phyloP scores from a whole-genome alignment of 2,888 invertebrate genomes.

The Muschampia plurimacula region DNA sequence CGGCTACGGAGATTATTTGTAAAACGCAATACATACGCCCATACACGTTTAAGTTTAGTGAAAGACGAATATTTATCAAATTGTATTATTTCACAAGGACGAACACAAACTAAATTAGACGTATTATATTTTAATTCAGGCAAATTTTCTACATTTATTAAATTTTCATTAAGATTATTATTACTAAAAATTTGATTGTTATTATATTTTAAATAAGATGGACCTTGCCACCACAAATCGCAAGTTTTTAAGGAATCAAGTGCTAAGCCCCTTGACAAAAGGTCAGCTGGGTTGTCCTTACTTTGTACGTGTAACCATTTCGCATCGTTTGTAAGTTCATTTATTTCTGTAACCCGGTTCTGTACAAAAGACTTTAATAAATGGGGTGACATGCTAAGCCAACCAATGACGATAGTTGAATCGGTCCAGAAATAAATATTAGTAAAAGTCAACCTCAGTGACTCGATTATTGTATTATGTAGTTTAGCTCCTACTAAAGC shows the following conservation, averaged over 20 bases:
- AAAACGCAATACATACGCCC: neutral
- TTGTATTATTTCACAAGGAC: slow-evolving; percentile 5
- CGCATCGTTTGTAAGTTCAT: slow-evolving; percentile 4
- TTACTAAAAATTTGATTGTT: neutral
- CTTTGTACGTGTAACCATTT: slow-evolving; percentile 6
- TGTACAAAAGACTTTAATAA: slow-evolving; percentile 6
- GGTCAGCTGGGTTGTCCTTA: neutral
- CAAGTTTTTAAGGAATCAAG: neutral
- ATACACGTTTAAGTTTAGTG: neutral
- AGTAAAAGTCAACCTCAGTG: neutral
- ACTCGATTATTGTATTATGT: neutral
- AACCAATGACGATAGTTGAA: slow-evolving; percentile 6
- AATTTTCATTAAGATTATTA: neutral
- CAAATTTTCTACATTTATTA: neutral
- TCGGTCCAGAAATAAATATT: slow-evolving; percentile 6
- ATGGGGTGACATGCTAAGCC: slow-evolving; percentile 5
- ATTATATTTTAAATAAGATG: slow-evolving; percentile 2
- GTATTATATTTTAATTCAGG: slow-evolving; percentile 1
- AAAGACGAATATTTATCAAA: slow-evolving; percentile 1
- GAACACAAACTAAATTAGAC: slow-evolving; percentile 1
- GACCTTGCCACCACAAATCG: neutral
- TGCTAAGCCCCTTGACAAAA: neutral
- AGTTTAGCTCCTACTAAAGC: neutral
- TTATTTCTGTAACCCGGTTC: slow-evolving; percentile 1
- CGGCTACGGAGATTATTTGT: slow-evolving; percentile 7